Percentiles rank a stretch among this genome's conserved stretches.
These are phyloP conservation scores for Chrysochloris asiatica DNA, from an alignment of 2,113 vertebrate genomes.

Conservation along the genomic window DNA sequence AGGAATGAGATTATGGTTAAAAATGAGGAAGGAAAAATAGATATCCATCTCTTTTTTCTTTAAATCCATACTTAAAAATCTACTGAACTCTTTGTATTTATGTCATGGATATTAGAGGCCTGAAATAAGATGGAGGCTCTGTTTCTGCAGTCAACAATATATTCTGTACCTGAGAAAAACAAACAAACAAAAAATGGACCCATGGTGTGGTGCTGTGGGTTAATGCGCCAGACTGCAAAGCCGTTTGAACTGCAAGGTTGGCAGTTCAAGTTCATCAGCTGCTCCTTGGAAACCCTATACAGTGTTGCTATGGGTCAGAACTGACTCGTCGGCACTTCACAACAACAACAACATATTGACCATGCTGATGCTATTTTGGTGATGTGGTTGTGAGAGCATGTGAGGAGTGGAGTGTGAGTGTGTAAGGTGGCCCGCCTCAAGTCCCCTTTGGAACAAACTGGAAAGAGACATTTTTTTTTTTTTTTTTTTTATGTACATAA, in stretches of 20 bases:
- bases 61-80: conserved; percentile 34
- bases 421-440: not conserved
- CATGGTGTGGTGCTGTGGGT: no score
- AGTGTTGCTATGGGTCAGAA: no score
- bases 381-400: not conserved
- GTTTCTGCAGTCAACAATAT: conserved; percentile 37
- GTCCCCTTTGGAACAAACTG: not conserved
- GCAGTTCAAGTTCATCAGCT: no score
- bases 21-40: conserved; percentile 23
- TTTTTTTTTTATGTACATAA: no score
- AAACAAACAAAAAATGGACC: no score
- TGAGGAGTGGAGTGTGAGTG: not conserved
- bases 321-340: no score
- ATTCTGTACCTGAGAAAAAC: conserved; percentile 23
- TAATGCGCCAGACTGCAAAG: no score
- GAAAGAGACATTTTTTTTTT: not conserved
- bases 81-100: conserved; percentile 30
- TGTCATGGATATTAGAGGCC: conserved; percentile 6
- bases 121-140: not conserved
- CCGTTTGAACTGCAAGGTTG: no score
- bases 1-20: not conserved
- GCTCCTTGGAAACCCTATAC: no score
- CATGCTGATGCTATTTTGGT: not conserved
- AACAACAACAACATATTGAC: no score
- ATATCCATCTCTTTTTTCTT: conserved; percentile 36